A percentile compares a stretch with the other conserved stretches of the same genome.
phyloP scores from a whole-genome alignment of 2,113 vertebrate genomes.

The Zosterops pallidus region DNA sequence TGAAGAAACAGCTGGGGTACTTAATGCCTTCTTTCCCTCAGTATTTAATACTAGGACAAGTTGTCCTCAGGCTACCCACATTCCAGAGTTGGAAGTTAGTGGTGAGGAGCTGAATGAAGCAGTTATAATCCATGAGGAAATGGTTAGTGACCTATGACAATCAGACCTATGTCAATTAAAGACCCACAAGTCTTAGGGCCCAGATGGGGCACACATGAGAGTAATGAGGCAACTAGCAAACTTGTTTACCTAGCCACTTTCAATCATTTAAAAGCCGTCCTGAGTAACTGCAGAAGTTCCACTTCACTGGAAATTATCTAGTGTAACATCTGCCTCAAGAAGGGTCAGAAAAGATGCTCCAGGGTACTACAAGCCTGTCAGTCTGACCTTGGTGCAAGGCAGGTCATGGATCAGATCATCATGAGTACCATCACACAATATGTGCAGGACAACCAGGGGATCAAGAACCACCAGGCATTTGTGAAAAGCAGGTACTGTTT shows the following conservation, averaged over 20 bases:
- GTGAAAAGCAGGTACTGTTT: not conserved
- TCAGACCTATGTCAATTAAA: not conserved
- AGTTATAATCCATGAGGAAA: not conserved
- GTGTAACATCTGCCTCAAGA: not conserved
- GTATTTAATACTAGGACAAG: not conserved
- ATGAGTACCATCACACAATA: not conserved
- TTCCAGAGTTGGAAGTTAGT: not conserved
- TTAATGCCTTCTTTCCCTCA: not conserved
- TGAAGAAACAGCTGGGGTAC: accelerated
- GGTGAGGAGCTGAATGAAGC: not conserved
- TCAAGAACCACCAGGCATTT: not conserved
- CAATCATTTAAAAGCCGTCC: not conserved
- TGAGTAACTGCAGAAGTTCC: not conserved
- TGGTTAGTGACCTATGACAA: not conserved
- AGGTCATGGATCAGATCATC: not conserved
- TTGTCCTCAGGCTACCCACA: not conserved
- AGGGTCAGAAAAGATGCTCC: not conserved
- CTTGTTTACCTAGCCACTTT: not conserved
- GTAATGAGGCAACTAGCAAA: accelerated
- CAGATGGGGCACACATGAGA: not conserved
- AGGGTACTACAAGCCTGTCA: not conserved
- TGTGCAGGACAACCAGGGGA: not conserved
- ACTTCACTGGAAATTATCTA: not conserved
- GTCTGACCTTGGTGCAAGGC: no score
- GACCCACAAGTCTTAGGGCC: not conserved